Evolutionary conservation across 2,113 vertebrate genomes (phyloP).

Genomic region (Entomyzon cyanotis): DNA sequence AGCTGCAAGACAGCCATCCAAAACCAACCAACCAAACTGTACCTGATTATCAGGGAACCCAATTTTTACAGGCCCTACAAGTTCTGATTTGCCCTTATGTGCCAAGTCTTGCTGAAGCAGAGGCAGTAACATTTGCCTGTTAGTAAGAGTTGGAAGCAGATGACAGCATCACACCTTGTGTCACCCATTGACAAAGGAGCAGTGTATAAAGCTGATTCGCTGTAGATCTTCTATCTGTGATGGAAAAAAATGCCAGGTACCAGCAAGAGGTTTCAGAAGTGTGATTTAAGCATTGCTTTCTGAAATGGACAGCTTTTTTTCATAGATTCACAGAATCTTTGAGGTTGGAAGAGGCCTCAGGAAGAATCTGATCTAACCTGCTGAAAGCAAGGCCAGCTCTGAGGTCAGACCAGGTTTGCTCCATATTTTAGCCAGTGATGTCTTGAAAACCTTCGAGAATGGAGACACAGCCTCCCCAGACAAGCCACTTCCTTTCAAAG

Average conservation of each 20-base stretch:
- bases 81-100: not conserved
- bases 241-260: not conserved
- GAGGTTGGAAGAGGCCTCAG: not conserved
- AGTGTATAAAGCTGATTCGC: no score
- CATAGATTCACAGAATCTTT: not conserved
- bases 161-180: not conserved
- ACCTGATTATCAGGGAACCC: not conserved
- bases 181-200: not conserved
- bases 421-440: not conserved
- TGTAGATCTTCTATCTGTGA: not conserved
- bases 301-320: not conserved
- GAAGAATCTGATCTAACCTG: not conserved
- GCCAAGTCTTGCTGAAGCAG: not conserved
- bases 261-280: not conserved
- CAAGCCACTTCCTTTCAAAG: not conserved
- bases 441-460: not conserved
- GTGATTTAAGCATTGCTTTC: not conserved
- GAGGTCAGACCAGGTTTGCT: not conserved
- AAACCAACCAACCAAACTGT: not conserved
- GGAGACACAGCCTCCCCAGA: not conserved
- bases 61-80: not conserved
- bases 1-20: not conserved
- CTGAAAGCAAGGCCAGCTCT: not conserved
- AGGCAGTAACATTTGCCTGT: not conserved
- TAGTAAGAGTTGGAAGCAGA: not conserved